phyloP scores from a whole-genome alignment of 2,888 invertebrate species.

The Nyleta sp. region DNA sequence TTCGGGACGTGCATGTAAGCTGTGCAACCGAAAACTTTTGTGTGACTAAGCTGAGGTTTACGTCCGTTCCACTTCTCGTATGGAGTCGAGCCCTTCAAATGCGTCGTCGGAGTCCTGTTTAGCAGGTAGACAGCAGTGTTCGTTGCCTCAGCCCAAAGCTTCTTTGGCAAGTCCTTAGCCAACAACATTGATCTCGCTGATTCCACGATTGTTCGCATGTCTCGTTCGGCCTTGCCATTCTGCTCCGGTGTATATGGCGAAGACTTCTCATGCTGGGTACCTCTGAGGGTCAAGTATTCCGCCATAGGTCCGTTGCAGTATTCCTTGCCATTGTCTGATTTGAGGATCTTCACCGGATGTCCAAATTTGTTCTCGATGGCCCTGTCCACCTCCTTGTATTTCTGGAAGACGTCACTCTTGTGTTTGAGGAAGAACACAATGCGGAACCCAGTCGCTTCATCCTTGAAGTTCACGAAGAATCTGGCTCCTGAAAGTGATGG shows the following conservation, averaged over 20 bases:
- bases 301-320: conserved; percentile 23
- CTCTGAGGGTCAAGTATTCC: conserved; percentile 21
- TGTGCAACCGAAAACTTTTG: conserved; percentile 26
- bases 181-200: conserved; percentile 31
- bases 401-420: conserved; percentile 31
- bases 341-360: conserved; percentile 24
- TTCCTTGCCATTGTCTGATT: conserved; percentile 62
- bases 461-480: conserved; percentile 31
- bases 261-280: conserved; percentile 36
- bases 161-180: not conserved
- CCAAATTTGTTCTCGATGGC: conserved; percentile 31
- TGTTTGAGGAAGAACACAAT: conserved; percentile 30
- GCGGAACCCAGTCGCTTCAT: conserved; percentile 18
- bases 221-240: conserved; percentile 45
- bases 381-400: conserved; percentile 14
- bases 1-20: conserved; percentile 47
- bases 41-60: conserved; percentile 29
- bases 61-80: conserved; percentile 28
- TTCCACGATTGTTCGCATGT: conserved; percentile 36
- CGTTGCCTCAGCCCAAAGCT: conserved; percentile 27
- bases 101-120: conserved; percentile 29
- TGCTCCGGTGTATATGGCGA: conserved; percentile 50
- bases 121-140: conserved; percentile 32
- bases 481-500: conserved; percentile 21
- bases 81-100: conserved; percentile 11